Evolutionary conservation across 2,113 vertebrate genomes (phyloP).

Genomic region (Scomber colias): DNA sequence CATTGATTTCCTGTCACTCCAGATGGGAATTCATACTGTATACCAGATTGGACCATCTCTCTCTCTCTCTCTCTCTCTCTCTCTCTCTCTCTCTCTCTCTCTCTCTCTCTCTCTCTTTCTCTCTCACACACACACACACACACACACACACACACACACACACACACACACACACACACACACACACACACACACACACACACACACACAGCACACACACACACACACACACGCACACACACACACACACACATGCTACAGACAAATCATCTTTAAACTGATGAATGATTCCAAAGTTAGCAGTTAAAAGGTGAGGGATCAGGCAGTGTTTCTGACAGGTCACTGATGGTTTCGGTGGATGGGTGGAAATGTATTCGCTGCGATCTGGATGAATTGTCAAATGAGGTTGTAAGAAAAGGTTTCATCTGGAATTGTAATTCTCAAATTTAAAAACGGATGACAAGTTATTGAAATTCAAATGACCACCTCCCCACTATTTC

Average conservation of each 20-base stretch:
- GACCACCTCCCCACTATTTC: conserved; percentile 57
- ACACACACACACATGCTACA: conserved; percentile 22
- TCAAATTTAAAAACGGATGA: conserved; percentile 52
- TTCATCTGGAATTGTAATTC: conserved; percentile 71
- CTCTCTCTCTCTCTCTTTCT: no score
- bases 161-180: conserved; percentile 8
- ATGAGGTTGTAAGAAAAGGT: conserved; percentile 60
- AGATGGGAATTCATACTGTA: conserved; percentile 76
- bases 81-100: not conserved
- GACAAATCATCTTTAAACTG: conserved; percentile 42
- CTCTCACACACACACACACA: not conserved
- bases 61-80: no score
- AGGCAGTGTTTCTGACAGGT: conserved; percentile 63
- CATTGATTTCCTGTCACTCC: conserved; percentile 80
- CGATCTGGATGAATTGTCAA: conserved; percentile 69
- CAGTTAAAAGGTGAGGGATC: conserved; percentile 58
- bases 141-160: conserved; percentile 1
- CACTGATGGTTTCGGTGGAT: conserved; percentile 59
- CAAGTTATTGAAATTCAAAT: conserved; percentile 80
- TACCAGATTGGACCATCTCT: conserved; percentile 55
- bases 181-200: conserved; percentile 18
- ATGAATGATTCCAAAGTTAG: conserved; percentile 60
- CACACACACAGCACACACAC: conserved; percentile 13
- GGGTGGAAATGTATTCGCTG: conserved; percentile 62
- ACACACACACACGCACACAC: not conserved